Base-by-base conservation (phyloP, 2,797 vertebrate genomes). In the Taenioides sp. region DNA sequence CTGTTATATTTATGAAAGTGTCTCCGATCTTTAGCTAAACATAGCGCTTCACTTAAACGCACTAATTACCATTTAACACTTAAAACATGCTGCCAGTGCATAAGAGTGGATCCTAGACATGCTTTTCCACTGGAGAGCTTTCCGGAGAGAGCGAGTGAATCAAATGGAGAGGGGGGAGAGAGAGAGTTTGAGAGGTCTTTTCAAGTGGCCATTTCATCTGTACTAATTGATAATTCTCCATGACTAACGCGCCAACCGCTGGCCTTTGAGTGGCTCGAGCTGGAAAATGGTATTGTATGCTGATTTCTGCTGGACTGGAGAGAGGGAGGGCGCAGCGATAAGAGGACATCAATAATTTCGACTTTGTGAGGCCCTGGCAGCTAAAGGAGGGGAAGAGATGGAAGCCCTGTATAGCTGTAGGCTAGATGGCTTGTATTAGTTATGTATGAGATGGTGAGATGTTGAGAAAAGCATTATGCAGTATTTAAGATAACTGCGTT, bases 201-300 rank as follows among this genome's bases (percentile, higher is more conserved):
- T 93, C 83, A 91, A 91, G 85, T 88, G 87, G 84, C 85, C 87
- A 91, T 91, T 91, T 92, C 87, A 91, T 86, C 87, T 88, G 81
- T 81, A 84, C 86, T 92, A 93, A 92, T 92, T 92, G 89, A 90
- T 91, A 92, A 91, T 90, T 83, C 85, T 82, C 84, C 80, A 67
- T 89, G 87, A 90, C 87, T 92, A 88, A 91, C 81, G 54, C 67
- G 70, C 81, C 59, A 73, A 82, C 76, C 84, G 85, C 86, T 86
- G 83, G 88, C 90, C 88, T 90, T 88, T 89, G 86, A 91, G 86
- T 77, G 61, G 25, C 40, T 7, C 76, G 72, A 70, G 81, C 83
- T 86, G 80, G 78, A 84, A 86, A 88, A 89, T 85, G 71, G 73
- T 47, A 84, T 88, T 87, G 82, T 87, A 80, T 80, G 75, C 80